Base-by-base conservation (phyloP, 2,797 vertebrate genomes). In the Saguinus oedipus region DNA sequence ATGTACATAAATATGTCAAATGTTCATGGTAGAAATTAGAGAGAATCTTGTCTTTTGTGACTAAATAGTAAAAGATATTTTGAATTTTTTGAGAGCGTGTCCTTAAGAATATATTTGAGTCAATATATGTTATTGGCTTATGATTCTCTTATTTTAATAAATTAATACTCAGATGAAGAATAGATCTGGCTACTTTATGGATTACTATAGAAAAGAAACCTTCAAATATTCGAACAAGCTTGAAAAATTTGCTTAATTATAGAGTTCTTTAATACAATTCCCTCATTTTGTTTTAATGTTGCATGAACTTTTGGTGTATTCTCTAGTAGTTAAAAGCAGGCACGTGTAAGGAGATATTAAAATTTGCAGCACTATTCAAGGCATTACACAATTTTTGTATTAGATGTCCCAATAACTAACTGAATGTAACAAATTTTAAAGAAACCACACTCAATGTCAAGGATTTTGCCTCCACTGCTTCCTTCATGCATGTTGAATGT, bases 161-260 rank as follows among this genome's bases (percentile, higher is more conserved):
- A 84, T 61, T 55, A 64, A 46, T 64, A 76, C 50, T 79, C 30
- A 6, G 24, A 70, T 88, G 17, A 61, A 64, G 36, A 94, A 30
- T 55, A 8, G 3, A 19, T 64, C 39, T 74, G 50, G 61, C 42
- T 50, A 15, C 33, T 88, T 88, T 74, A 89, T 39, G 50, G 53
- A 53, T 82, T 59, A 88, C 42, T 78, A 8, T 36, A 39, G 20
- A 70, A 72, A 53, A 57, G 88, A 83, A 46, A 59, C 11, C 22
- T 68, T 50, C 7, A 84, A 57, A 30, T 86, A 72, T 82, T 78
- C 44, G 9, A 78, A 11, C 2, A 87, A 72, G 27, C 36, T 89
- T 95, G 50, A 86, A 86, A 76, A 92, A 92, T 74, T 64, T 64
- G 39, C 33, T 93, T 90, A 80, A 82, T 50, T 92, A 70, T 33